These are phyloP conservation scores for Myiopsitta monachus DNA, from an alignment of 2,113 vertebrate genomes.

Conservation along the genomic window DNA sequence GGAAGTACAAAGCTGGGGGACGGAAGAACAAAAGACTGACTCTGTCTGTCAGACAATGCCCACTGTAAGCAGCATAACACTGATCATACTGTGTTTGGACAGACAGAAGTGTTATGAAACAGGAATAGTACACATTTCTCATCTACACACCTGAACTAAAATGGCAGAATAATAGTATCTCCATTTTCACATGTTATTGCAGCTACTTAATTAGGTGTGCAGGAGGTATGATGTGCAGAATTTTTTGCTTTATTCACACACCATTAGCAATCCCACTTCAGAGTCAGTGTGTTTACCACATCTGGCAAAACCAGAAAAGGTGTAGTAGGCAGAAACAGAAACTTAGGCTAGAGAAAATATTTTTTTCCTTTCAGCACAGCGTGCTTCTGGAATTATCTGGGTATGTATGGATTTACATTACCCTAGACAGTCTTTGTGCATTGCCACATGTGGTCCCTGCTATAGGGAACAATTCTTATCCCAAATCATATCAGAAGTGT, in stretches of 20 bases:
- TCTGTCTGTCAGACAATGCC: background rate
- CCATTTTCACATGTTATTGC: background rate
- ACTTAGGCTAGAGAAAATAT: background rate
- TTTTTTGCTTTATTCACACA: accelerated
- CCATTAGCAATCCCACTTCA: background rate
- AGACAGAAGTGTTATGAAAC: background rate
- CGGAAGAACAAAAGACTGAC: background rate
- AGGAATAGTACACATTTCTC: background rate
- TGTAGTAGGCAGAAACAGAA: background rate
- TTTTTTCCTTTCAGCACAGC: background rate
- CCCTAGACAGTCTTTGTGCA: background rate
- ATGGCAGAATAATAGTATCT: background rate
- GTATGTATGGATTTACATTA: background rate
- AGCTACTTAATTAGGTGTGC: background rate
- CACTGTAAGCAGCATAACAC: background rate
- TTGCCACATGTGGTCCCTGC: background rate
- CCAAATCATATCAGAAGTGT: background rate
- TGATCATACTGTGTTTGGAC: background rate
- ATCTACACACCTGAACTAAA: background rate
- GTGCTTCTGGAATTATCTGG: background rate
- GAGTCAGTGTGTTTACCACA: background rate
- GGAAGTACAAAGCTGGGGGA: background rate
- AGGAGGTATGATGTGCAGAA: background rate
- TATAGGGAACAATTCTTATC: background rate
- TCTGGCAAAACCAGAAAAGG: background rate